Evolutionary conservation across 2,888 invertebrate genomes (phyloP), one percentile per base, ranked within the genome.

Genomic region (Rhamnusium bicolor): DNA sequence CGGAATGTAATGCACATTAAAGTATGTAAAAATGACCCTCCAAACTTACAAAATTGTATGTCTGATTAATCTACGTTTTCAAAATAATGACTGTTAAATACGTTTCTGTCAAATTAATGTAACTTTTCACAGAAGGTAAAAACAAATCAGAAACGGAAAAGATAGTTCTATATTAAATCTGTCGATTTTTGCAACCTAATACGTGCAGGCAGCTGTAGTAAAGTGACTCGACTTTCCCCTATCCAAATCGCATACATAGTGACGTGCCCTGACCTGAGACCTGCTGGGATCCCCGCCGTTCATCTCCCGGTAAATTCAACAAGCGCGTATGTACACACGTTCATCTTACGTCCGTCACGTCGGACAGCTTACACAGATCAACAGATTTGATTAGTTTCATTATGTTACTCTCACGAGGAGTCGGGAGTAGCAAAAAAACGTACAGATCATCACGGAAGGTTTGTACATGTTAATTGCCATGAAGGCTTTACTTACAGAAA

Each of bases 201-300:
- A n/a, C 2, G 40, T n/a, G n/a, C n/a, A 40, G 40, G 3, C 40
- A 40, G n/a, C n/a, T 40, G n/a, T 40, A 40, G 5, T 40, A 4
- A 40, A 40, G n/a, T n/a, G 12, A 40, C 40, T 40, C 40, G 40
- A 40, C 53, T 66, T 71, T 58, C 58, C 67, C 53, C 61, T 69
- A 71, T 70, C 65, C 46, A 53, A 60, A 66, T 69, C 61, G 61
- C 40, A 54, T 51, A 53, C 69, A 68, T 70, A 74, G 74, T 81
- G 82, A 82, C 80, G 79, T 77, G 81, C 78, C 79, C 77, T 80
- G 82, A 82, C 82, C 82, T 72, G 77, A 60, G 78, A 79, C 83
- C 82, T 77, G 81, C 82, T 82, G 82, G 66, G 83, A 77, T 75
- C 72, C 75, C 77, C 71, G 75, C 66, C 74, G 77, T 67, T 75